Conservation (phyloP, 2,113 vertebrate species). For the Semicossyphus pulcher region DNA sequence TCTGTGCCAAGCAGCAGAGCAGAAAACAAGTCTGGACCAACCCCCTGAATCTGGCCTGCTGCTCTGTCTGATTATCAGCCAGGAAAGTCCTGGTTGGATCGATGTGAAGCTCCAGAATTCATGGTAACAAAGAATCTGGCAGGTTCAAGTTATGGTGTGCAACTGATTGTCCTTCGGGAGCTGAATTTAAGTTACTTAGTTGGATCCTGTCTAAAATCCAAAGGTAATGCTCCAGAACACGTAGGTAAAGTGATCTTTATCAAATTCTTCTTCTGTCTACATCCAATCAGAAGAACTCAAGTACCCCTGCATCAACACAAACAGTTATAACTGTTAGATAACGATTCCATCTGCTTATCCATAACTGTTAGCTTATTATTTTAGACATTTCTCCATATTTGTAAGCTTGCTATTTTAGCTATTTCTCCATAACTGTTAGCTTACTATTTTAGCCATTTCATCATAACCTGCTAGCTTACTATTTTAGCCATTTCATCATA, state of each 20-base stretch:
- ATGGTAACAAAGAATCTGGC: slow-evolving; percentile 1
- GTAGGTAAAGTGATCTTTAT: no score
- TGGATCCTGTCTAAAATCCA: neutral
- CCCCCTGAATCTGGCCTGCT: slow-evolving; percentile 53
- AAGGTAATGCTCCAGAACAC: no score
- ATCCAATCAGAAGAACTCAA: neutral
- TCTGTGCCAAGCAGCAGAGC: slow-evolving; percentile 55
- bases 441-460: no score
- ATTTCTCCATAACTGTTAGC: no score
- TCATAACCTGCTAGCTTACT: no score
- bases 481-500: no score
- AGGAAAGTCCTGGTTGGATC: slow-evolving; percentile 29
- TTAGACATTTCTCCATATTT: no score
- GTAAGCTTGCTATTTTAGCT: no score
- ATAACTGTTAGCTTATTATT: no score
- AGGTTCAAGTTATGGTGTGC: neutral
- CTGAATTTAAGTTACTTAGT: neutral
- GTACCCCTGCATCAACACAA: no score
- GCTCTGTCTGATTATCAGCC: slow-evolving; percentile 40
- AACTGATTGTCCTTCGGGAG: neutral
- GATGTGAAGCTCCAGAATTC: slow-evolving; percentile 13
- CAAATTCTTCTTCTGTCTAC: neutral
- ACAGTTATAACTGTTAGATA: no score
- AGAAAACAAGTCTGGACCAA: slow-evolving; percentile 66
- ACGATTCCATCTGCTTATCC: no score